phyloP scores from a whole-genome alignment of 2,888 invertebrate species.

The Ophioninae sp. region DNA sequence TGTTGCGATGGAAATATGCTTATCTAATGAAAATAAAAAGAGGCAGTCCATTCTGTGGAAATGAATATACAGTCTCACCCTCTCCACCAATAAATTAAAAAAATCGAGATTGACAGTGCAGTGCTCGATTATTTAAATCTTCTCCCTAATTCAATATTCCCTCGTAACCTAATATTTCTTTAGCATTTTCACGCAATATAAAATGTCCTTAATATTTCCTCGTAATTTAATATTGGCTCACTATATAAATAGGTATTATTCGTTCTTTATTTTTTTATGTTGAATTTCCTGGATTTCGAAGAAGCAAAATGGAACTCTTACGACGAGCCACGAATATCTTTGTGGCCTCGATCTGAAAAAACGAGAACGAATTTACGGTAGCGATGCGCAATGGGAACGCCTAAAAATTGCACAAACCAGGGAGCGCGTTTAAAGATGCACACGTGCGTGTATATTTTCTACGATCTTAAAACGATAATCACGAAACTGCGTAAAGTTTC shows the following conservation, averaged over 20 bases:
- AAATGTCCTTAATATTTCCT: neutral
- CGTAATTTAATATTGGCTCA: neutral
- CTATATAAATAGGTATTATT: neutral
- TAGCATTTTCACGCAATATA: too few relatives aligned
- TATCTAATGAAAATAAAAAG: too few relatives aligned
- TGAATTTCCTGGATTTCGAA: neutral
- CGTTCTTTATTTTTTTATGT: neutral
- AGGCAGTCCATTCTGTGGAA: too few relatives aligned
- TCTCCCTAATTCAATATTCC: too few relatives aligned
- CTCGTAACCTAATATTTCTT: too few relatives aligned
- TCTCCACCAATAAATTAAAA: too few relatives aligned
- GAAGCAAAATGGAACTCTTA: neutral
- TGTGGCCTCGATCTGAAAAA: neutral
- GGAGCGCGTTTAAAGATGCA: neutral
- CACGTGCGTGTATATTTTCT: neutral
- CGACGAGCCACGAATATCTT: neutral
- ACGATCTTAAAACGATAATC: neutral
- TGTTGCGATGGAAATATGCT: too few relatives aligned
- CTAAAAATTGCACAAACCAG: neutral
- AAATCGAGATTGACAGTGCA: too few relatives aligned
- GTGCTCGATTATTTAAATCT: too few relatives aligned
- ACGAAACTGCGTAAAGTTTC: constrained; percentile 7
- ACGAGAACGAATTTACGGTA: neutral
- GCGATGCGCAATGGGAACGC: neutral
- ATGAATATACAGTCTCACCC: too few relatives aligned